Evolutionary conservation across 2,888 invertebrate genomes (phyloP), one percentile per base, ranked within the genome.

Genomic region (Cecidostiba fungosa): DNA sequence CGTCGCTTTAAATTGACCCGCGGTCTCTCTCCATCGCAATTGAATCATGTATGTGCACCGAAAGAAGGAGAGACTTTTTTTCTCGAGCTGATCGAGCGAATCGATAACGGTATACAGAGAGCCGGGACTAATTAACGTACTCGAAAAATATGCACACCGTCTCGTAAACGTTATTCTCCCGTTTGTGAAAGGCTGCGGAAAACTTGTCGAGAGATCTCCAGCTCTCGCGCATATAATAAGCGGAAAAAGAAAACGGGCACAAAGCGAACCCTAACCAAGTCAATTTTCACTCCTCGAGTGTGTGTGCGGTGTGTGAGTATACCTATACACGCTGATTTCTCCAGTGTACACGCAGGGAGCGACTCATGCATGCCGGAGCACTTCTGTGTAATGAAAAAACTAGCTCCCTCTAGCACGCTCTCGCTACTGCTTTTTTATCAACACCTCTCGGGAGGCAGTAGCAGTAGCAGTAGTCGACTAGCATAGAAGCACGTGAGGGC

Each of bases 371-470:
- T 29, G 59, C 36, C 70, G 50, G 43, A 39, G 50, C 79, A 59
- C 72, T 43, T 73, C 70, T 73, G 59, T 59, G 29, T 81, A 81
- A 81, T 81, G 80, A 73, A 80, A n/a, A 81, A 81, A 59, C 26
- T 19, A 70, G 70, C n/a, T 39, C 36, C 36, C 80, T 32, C 62
- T 50, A n/a, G 43, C 54, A 59, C 23, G 23, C 70, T 16, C 70
- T 16, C 32, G 59, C 32, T 19, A 43, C 50, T 29, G 69, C 50
- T 73, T 85, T 82, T 86, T 83, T 83, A 86, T 83, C 83, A 86
- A 82, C 85, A 83, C 82, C 83, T 82, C 81, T 1, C 23, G 84
- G 84, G 62, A 32, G 62, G n/a, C n/a, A 59, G 54, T 59, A 16
- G 16, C 3, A 16, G 50, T 50, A 16, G 16, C 19, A 19, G 16